Evolutionary conservation across 2,888 invertebrate species (phyloP), one percentile per base, ranked within the genome.

Genomic region (Scaptodrosophila latifasciaeformis): DNA sequence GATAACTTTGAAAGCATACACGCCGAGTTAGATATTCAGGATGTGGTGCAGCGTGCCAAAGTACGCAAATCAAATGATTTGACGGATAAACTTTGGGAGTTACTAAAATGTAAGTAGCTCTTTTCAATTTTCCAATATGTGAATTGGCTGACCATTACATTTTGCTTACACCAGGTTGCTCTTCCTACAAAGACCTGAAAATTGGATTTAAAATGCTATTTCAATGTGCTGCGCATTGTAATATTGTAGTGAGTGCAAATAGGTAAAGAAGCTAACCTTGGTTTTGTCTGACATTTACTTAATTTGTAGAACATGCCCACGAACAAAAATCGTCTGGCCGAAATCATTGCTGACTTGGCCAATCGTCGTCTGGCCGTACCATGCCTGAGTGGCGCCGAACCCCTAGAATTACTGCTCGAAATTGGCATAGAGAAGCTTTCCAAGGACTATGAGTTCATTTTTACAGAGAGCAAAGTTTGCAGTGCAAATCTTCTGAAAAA

Each of bases 341-440:
- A 86, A 77, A 82, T 87, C 27, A 86, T 87, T 48, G 82, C 84
- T 5, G 85, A 85, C 66, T 59, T 87, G 24, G 82, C 84, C 24
- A 84, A 85, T 56, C 82, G 82, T n/a, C 85, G 86, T 1, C 54
- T 87, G 46, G 86, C 86, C n/a, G 83, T 86, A 65, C 86, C 86
- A 2, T 83, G 84, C 35, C 62, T 87, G 0, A 80, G 77, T 31
- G 86, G 86, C 1, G 75, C 84, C 0, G 86, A 87, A 54, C 86
- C 87, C 0, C 62, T 87, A 49, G 87, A 87, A 62, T 56, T 87
- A 15, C 65, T 87, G 13, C 54, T 87, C n/a, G 87, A 87, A 81
- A 85, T 86, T 46, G 87, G 87, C 4, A 61, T 87, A 51, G 86
- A 87, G 51, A 87, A 87, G 61, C 54, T 85, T 1, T 74, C 76